Conservation (phyloP, 2,113 vertebrate species). For the Cheirogaleus medius region DNA sequence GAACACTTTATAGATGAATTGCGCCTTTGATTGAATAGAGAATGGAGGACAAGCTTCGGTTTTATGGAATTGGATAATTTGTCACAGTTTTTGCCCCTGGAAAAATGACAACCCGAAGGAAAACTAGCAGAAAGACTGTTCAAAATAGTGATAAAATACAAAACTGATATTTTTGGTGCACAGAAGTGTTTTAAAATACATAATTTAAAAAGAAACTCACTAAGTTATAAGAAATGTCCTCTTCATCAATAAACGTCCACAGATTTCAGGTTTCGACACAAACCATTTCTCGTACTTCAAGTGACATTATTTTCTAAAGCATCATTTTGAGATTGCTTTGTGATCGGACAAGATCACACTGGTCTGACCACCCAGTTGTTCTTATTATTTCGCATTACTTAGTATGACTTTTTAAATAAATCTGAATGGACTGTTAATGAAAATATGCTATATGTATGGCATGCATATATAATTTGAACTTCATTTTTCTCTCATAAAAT, state of each 20-base stretch:
- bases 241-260: neutral
- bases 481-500: neutral
- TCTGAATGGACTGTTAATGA: neutral
- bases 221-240: neutral
- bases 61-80: constrained; percentile 81
- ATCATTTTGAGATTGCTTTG: neutral
- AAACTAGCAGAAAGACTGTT: constrained; percentile 50
- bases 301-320: neutral
- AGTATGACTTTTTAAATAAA: neutral
- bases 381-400: neutral
- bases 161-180: neutral
- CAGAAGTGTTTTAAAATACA: neutral
- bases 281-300: neutral
- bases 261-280: neutral
- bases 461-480: neutral
- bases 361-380: neutral
- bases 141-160: neutral
- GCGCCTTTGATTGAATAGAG: constrained; percentile 49
- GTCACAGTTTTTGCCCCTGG: constrained; percentile 79
- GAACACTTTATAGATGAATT: constrained; percentile 78
- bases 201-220: neutral
- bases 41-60: constrained; percentile 56
- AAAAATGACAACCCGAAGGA: constrained; percentile 78
- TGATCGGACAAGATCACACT: neutral
- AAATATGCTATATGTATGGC: neutral